These are phyloP conservation scores for Geococcyx californianus DNA, from an alignment of 2,113 vertebrate genomes.

Conservation along the genomic window DNA sequence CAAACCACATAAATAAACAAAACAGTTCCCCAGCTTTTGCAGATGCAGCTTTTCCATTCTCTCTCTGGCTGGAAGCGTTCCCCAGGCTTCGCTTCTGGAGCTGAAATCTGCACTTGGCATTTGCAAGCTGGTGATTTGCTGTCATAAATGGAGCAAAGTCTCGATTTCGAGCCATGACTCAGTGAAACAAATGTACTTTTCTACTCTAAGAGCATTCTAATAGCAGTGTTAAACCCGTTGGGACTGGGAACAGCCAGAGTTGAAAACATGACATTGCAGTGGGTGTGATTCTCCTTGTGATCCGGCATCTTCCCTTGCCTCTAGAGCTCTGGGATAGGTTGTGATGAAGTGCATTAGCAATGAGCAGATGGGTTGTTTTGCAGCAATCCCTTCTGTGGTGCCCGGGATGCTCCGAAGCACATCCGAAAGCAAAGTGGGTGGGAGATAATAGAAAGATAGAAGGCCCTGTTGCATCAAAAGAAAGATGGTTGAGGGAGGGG, in stretches of 20 bases:
- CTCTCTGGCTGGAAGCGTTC: background rate
- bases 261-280: background rate
- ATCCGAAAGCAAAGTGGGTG: background rate
- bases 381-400: accelerated
- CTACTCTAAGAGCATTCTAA: background rate
- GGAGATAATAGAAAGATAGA: background rate
- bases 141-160: conserved; percentile 16
- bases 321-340: too few species aligned
- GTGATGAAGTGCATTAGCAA: accelerated
- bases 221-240: background rate
- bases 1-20: background rate
- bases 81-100: background rate
- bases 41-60: conserved; percentile 18
- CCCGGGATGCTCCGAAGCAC: background rate
- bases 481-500: too few species aligned
- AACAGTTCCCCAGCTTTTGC: background rate
- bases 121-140: conserved; percentile 25
- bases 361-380: accelerated
- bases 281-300: background rate
- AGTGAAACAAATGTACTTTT: conserved; percentile 27
- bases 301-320: background rate
- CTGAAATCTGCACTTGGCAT: background rate
- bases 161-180: conserved; percentile 37
- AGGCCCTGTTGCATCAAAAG: too few species aligned
- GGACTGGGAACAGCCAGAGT: background rate